phyloP scores from a whole-genome alignment of 1,140 invertebrate species.

The Panagrolaimus sp. region DNA sequence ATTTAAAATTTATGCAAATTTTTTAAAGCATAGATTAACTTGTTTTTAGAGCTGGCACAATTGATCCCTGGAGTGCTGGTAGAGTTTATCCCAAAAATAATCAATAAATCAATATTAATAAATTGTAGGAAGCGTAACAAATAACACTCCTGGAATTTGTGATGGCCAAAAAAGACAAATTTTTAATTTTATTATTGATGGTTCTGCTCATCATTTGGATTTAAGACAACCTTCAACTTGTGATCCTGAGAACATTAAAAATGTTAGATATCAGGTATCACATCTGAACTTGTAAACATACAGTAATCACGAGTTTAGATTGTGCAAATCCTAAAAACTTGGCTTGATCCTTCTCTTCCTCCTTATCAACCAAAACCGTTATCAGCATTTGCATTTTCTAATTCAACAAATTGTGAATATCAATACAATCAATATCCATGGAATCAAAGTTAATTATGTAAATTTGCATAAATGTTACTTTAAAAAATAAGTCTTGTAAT shows the following conservation, averaged over 20 bases:
- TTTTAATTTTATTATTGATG: neutral
- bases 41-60: neutral
- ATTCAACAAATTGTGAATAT: constrained; percentile 2
- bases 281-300: too few relatives aligned
- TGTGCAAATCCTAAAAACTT: too few relatives aligned
- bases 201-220: constrained; percentile 12
- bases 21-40: neutral
- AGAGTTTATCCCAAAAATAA: too few relatives aligned
- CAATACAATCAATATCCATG: constrained; percentile 1
- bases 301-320: too few relatives aligned
- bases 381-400: neutral
- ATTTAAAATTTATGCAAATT: neutral
- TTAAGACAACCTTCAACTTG: neutral
- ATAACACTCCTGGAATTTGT: too few relatives aligned
- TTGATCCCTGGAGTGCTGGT: constrained; percentile 14
- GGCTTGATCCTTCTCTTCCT: too few relatives aligned
- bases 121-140: too few relatives aligned
- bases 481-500: too few relatives aligned
- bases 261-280: neutral
- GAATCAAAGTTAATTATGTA: neutral
- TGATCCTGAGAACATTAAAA: constrained; percentile 5
- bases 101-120: too few relatives aligned
- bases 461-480: too few relatives aligned
- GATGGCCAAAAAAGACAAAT: neutral
- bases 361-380: too few relatives aligned